Conservation (phyloP, 2,888 invertebrate genomes). For the Oconnorella tubifera region DNA sequence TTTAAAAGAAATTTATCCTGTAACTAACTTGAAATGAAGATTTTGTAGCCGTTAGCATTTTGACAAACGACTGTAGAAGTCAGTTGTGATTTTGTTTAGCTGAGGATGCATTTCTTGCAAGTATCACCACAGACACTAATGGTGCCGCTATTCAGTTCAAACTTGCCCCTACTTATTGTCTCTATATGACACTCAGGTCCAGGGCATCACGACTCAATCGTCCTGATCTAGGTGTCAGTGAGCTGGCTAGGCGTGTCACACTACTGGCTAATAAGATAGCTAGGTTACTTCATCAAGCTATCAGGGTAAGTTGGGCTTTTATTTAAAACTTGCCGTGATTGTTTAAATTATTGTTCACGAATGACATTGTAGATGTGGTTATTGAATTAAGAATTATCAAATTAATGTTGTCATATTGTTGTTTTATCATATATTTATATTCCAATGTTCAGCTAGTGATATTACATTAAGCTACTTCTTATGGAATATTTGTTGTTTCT, state of each 20-base stretch:
- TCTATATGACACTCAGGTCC: constrained; percentile 86
- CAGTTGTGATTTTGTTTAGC: constrained; percentile 45
- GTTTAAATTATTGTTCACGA: too few species aligned
- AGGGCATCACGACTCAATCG: constrained; percentile 90
- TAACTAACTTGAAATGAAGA: neutral
- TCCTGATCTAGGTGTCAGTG: constrained; percentile 1
- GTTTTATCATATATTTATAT: too few species aligned
- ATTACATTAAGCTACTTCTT: too few species aligned
- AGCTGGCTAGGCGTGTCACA: constrained; percentile 3
- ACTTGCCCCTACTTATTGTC: constrained; percentile 91
- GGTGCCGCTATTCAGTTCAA: constrained; percentile 70
- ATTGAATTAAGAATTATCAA: neutral
- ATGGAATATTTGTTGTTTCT: too few species aligned
- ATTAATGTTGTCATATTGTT: neutral
- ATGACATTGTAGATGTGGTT: too few species aligned
- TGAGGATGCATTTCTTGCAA: constrained; percentile 84
- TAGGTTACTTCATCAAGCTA: constrained; percentile 72
- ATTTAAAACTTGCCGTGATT: too few species aligned
- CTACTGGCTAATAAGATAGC: constrained; percentile 12
- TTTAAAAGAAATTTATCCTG: too few species aligned
- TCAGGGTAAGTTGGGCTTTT: constrained; percentile 63
- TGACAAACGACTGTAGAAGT: neutral
- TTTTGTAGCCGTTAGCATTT: neutral
- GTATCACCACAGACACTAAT: constrained; percentile 78
- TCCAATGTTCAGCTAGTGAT: too few species aligned